Evolutionary conservation across 2,113 vertebrate genomes (phyloP).

Genomic region (Apus apus): DNA sequence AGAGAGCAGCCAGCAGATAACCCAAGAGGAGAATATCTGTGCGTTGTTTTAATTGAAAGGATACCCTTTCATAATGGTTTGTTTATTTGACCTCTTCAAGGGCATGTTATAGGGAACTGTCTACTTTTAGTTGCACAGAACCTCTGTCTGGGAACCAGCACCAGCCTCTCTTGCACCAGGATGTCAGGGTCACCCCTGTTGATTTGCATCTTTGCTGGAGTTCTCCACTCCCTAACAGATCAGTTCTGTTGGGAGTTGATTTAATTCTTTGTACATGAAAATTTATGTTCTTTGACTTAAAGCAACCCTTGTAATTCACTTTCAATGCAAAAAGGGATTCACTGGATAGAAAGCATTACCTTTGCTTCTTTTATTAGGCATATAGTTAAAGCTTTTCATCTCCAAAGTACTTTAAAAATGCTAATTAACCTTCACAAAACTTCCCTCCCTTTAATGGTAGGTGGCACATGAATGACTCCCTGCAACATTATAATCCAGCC

Average conservation of each 20-base stretch:
- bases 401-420: conserved; percentile 66
- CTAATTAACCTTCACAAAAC: conserved; percentile 70
- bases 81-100: neutral
- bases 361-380: conserved; percentile 61
- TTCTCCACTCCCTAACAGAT: neutral
- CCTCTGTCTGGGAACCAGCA: neutral
- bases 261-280: conserved; percentile 46
- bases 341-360: conserved; percentile 34
- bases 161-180: neutral
- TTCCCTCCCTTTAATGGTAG: conserved; percentile 56
- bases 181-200: neutral
- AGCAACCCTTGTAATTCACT: conserved; percentile 40
- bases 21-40: neutral
- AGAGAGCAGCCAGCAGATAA: neutral
- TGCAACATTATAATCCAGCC: conserved; percentile 64
- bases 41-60: conserved; percentile 1
- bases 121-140: neutral
- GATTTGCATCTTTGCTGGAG: conserved; percentile 22
- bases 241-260: neutral
- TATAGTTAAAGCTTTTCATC: conserved; percentile 61
- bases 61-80: neutral
- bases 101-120: neutral
- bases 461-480: conserved; percentile 58
- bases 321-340: neutral
- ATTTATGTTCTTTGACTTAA: conserved; percentile 52